Base-by-base conservation (phyloP, 2,888 invertebrate genomes). In the Thereva nobilitata region DNA sequence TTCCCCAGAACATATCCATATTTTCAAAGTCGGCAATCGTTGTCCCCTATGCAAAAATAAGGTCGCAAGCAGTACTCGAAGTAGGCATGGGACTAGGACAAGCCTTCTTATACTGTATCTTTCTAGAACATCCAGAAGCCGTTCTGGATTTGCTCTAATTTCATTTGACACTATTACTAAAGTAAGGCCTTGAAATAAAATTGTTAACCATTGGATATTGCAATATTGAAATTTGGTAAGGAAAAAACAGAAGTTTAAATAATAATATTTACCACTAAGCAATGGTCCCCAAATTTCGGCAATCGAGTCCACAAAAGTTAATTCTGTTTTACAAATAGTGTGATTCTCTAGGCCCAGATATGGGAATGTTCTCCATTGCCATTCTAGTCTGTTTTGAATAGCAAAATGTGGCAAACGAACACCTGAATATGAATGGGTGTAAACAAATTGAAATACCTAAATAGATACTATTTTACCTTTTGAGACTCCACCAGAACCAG, bases 1-100 rank as follows among this genome's bases (percentile, higher is more conserved):
- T 78, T 95, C 95, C 0, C 95, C 95, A 1, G 93, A 94, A 74
- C 94, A 93, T 9, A 95, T 85, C 92, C 94, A 94, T 0, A 90
- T 84, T 75, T 86, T 88, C 8, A 94, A 82, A 56, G 81, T 79
- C 37, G 92, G 82, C 4, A 84, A 80, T 70, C 83, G 82, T 23
- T 82, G 81, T n/a, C 83, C 79, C 74, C 86, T 83, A 59, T 84
- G 85, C 54, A 90, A 78, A 38, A 86, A 84, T 8, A 91, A 80
- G 74, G 88, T 92, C 85, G 92, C 86, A 9, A 94, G 84, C 71
- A 94, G 84, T 0, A 92, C 88, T 5, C 89, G 86, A 2, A 95
- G 83, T 0, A 95, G 82, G 0, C 94, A 92, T 2, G 95, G 95
- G 0, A 95, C 94, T 8, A 95, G 80, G 0, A 93, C 90, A 8